Evolutionary conservation across 2,888 invertebrate species (phyloP).

Genomic region (Lomographa bimaculata): DNA sequence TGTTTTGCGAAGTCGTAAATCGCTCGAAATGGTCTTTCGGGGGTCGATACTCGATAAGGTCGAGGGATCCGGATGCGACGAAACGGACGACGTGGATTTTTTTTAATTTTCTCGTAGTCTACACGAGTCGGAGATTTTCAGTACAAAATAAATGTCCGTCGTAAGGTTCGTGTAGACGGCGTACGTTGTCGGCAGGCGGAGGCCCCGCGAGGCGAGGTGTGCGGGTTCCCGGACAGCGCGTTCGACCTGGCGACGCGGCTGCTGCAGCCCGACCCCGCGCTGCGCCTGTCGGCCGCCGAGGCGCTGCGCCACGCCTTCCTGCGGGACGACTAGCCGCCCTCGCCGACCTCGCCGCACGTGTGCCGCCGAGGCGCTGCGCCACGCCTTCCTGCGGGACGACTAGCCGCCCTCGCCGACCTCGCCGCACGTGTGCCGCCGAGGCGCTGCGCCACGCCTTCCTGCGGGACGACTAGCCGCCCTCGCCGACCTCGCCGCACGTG

Average conservation of each 20-base stretch:
- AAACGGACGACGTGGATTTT: no score
- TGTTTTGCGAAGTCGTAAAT: no score
- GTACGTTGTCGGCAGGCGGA: conserved; percentile 46
- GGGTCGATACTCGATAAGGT: no score
- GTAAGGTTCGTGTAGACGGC: no score
- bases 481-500: conserved; percentile 90
- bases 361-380: conserved; percentile 89
- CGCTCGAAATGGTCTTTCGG: no score
- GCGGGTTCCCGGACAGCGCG: conserved; percentile 87
- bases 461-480: conserved; percentile 12
- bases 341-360: conserved; percentile 90
- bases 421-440: conserved; percentile 88
- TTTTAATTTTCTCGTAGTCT: no score
- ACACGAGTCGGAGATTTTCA: no score
- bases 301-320: conserved; percentile 92
- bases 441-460: conserved; percentile 92
- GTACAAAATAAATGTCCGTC: no score
- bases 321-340: conserved; percentile 12
- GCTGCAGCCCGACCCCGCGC: conserved; percentile 90
- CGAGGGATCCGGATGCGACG: no score
- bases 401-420: conserved; percentile 83
- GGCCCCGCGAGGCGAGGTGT: conserved; percentile 35
- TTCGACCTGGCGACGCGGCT: conserved; percentile 88
- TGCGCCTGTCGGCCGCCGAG: conserved; percentile 88
- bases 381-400: conserved; percentile 86